Evolutionary conservation across 2,113 vertebrate genomes (phyloP), one percentile per base, ranked within the genome.

Genomic region (Hippopotamus amphibius): DNA sequence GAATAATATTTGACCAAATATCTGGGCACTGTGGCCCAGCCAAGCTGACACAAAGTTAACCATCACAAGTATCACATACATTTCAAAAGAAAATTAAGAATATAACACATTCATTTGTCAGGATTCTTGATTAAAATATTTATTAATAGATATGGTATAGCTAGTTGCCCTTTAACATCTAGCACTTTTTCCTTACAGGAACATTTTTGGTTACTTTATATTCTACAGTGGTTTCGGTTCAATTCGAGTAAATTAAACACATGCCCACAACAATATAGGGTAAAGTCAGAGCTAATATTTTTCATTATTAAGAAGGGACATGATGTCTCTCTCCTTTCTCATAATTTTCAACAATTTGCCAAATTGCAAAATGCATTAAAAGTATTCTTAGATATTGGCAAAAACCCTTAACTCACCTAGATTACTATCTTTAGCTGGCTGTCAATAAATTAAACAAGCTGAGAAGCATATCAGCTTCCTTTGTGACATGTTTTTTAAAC

Each of bases 231-330:
- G 0, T 89, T 89, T 85, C 72, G 90, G 4, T 72, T 95, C 72
- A 98, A 96, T 88, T 43, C 57, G 93, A 90, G 82, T 96, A 89
- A 95, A 94, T 95, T 94, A 96, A 90, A 96, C 17, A 88, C 26
- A 55, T 96, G 48, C 41, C 86, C n/a, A 88, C 9, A 55, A 96
- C 57, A 92, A 43, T 82, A 89, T 7, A 71, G 12, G 43, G 19
- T 68, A 88, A 93, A 91, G 17, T 81, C 74, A 94, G 84, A 98
- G 19, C 8, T 5, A 92, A 93, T 86, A 79, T 87, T 79, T 72
- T 97, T 94, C 74, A 94, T 69, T 95, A 83, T 83, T 84, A 48
- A 53, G 46, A 85, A 74, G 26, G 59, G 22, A 95, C 16, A 94
- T 89, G 61, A 85, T 11, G 2, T 59, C 19, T 97, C 50, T 50